Percentiles rank a stretch among this genome's conserved stretches.
phyloP scores from a whole-genome alignment of 2,888 invertebrate species.

The Danaus chrysippus region DNA sequence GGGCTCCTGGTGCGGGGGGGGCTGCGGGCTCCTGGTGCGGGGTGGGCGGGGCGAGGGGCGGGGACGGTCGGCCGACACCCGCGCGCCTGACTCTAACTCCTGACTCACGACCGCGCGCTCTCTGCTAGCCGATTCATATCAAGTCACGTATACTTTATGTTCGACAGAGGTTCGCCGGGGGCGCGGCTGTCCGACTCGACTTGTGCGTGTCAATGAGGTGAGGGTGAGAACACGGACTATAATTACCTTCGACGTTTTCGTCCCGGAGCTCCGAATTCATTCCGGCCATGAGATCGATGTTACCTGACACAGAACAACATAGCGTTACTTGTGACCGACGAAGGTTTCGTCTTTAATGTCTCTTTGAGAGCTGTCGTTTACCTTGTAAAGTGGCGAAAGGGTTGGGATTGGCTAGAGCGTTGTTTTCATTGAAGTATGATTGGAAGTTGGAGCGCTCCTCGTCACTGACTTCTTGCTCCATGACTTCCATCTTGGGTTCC shows the following conservation, averaged over 20 bases:
- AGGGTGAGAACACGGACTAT: conserved; percentile 46
- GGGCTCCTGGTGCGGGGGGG: conserved; percentile 17
- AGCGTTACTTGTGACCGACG: not conserved
- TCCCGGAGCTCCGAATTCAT: conserved; percentile 68
- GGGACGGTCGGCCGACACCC: conserved; percentile 56
- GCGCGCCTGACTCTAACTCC: conserved; percentile 74
- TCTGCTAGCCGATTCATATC: conserved; percentile 44
- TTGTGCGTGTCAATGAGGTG: conserved; percentile 74
- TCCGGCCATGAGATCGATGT: conserved; percentile 71
- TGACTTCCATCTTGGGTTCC: conserved; percentile 85
- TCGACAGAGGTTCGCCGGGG: conserved; percentile 69
- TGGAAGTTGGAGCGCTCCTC: conserved; percentile 78
- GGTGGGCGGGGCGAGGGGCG: conserved; percentile 25
- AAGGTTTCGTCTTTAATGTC: not conserved
- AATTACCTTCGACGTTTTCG: conserved; percentile 73
- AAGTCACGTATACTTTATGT: conserved; percentile 28
- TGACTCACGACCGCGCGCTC: conserved; percentile 57
- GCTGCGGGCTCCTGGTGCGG: conserved; percentile 25
- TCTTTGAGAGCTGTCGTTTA: conserved; percentile 26
- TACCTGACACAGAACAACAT: conserved; percentile 53
- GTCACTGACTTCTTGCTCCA: conserved; percentile 84
- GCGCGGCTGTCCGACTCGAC: conserved; percentile 78
- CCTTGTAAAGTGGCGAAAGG: conserved; percentile 74
- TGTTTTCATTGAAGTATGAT: conserved; percentile 68
- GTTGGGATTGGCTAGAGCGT: conserved; percentile 70